These are phyloP conservation scores for Callospermophilus lateralis DNA, from an alignment of 2,113 vertebrate genomes.

Conservation along the genomic window DNA sequence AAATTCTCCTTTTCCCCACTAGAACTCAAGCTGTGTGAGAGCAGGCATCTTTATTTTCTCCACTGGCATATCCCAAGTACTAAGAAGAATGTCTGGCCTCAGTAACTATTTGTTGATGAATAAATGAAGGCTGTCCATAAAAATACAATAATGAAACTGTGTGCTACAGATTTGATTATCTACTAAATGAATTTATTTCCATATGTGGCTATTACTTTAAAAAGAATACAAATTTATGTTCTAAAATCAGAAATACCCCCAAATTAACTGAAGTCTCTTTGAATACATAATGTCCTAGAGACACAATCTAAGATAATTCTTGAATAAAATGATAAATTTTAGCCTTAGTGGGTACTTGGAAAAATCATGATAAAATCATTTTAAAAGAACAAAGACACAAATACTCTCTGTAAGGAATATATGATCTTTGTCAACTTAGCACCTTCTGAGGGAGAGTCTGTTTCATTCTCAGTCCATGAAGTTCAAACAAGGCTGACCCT, in stretches of 20 bases:
- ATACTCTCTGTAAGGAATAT: background rate
- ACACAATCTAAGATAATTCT: conserved; percentile 28
- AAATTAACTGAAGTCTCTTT: background rate
- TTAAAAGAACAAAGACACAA: background rate
- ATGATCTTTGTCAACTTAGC: background rate
- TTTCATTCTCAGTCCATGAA: background rate
- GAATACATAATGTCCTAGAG: background rate
- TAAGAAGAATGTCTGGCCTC: background rate
- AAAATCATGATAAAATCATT: conserved; percentile 29
- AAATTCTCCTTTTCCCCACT: background rate
- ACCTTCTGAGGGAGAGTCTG: background rate
- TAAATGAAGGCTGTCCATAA: background rate
- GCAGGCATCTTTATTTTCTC: background rate
- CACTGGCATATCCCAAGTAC: background rate
- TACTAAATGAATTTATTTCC: background rate
- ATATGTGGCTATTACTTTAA: background rate
- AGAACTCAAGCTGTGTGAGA: background rate
- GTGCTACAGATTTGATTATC: background rate
- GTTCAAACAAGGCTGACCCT: background rate
- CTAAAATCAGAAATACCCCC: background rate
- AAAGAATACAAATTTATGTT: background rate
- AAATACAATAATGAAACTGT: background rate
- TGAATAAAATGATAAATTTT: background rate
- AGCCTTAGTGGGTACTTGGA: background rate
- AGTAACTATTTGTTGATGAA: background rate